Evolutionary conservation across 37 sponge, comb jelly and placozoan species (phyloP).

Genomic region (Petrosia ficiformis): DNA sequence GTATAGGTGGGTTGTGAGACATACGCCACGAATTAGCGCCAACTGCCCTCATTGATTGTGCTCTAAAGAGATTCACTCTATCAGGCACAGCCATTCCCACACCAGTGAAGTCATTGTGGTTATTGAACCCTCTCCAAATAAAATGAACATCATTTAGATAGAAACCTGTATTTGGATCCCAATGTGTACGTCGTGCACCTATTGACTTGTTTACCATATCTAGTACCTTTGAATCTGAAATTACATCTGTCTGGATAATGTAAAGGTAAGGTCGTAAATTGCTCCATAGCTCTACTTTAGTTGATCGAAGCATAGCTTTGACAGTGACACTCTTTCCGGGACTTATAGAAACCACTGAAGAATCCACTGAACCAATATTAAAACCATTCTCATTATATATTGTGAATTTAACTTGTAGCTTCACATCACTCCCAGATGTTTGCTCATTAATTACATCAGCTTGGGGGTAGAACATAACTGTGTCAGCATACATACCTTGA

Average conservation of each 20-base stretch:
- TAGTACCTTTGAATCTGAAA: slow-evolving; percentile 3
- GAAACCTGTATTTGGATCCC: slow-evolving; percentile 51
- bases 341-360: not conserved
- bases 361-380: not conserved
- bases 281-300: slow-evolving; percentile 47
- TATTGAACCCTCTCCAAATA: slow-evolving; percentile 54
- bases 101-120: slow-evolving; percentile 66
- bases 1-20: slow-evolving; percentile 64
- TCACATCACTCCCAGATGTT: not conserved
- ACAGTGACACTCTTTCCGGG: slow-evolving; percentile 9
- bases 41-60: slow-evolving; percentile 46
- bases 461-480: slow-evolving; percentile 7
- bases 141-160: slow-evolving; percentile 25
- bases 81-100: slow-evolving; percentile 58
- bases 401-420: slow-evolving; percentile 11
- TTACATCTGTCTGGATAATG: slow-evolving; percentile 5
- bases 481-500: slow-evolving; percentile 19
- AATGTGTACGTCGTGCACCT: slow-evolving; percentile 25
- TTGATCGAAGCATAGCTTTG: not conserved
- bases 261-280: slow-evolving; percentile 37
- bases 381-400: slow-evolving; percentile 19
- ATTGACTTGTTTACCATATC: slow-evolving; percentile 21
- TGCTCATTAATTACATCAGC: slow-evolving; percentile 55
- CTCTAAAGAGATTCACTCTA: slow-evolving; percentile 51
- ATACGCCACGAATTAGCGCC: slow-evolving; percentile 63